Evolutionary conservation across 2,797 vertebrate genomes (phyloP).

Genomic region (Oreonectes daqikongensis): DNA sequence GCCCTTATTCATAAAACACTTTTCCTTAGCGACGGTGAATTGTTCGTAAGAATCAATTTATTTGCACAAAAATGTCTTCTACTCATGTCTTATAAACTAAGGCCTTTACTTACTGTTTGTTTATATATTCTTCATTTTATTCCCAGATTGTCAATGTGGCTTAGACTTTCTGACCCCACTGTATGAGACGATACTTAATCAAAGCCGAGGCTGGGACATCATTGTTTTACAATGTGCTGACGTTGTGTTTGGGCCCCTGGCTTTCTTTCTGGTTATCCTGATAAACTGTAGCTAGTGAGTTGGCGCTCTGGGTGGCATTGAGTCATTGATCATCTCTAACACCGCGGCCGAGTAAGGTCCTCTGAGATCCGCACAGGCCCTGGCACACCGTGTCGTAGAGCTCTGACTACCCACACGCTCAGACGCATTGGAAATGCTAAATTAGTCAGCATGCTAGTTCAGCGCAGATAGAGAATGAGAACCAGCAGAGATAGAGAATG

Average conservation of each 20-base stretch:
- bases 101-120: background rate
- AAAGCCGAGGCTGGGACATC: conserved; percentile 12
- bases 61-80: no score
- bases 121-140: background rate
- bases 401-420: conserved; percentile 27
- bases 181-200: background rate
- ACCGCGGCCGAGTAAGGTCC: conserved; percentile 37
- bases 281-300: conserved; percentile 27
- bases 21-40: no score
- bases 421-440: conserved; percentile 24
- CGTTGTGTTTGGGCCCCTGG: conserved; percentile 13
- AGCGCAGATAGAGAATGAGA: conserved; percentile 19
- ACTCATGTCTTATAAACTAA: no score
- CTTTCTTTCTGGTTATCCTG: conserved; percentile 6
- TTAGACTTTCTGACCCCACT: background rate
- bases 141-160: background rate
- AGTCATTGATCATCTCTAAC: conserved; percentile 42
- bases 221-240: conserved; percentile 23
- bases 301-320: conserved; percentile 37
- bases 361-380: conserved; percentile 38
- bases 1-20: no score
- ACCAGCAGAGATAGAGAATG: conserved; percentile 20
- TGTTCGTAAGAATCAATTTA: no score
- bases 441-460: conserved; percentile 36
- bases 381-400: conserved; percentile 21